Evolutionary conservation across 2,113 vertebrate genomes (phyloP), one percentile per base, ranked within the genome.

Genomic region (Chionomys nivalis): DNA sequence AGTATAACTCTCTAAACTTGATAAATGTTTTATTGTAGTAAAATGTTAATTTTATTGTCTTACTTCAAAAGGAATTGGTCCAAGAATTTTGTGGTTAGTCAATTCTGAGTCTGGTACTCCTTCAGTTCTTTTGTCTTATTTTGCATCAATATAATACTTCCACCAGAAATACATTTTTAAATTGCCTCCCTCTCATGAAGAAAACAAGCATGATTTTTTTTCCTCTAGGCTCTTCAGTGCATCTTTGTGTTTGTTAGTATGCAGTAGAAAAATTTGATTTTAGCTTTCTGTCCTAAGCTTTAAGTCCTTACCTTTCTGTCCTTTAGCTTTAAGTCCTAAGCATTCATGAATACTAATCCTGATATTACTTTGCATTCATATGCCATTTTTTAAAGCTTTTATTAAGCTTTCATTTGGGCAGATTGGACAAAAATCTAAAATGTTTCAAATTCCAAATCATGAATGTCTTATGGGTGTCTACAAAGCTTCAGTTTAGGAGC

Each of bases 271-370:
- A 36, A 9, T 61, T 83, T 10, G 49, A 78, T 94, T 89, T 97
- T 91, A 87, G 10, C 55, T 87, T 94, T 66, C 44, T 94, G 55
- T 97, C 7, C n/a, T n/a, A n/a, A 16, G 92, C 96, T 96, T 65
- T 72, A 26, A 88, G 36, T 81, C 61, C 73, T 76, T n/a, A n/a
- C n/a, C n/a, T n/a, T n/a, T n/a, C n/a, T n/a, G n/a, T n/a, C n/a
- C n/a, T n/a, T n/a, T n/a, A n/a, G n/a, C n/a, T n/a, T n/a, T 89
- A 88, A 73, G 2, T 82, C 73, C 33, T 52, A 39, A 75, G n/a
- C 3, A 83, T 1, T 90, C 70, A 6, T 83, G n/a, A 89, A 83
- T 94, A 28, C 3, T 89, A 81, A 86, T 66, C 5, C 9, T 89
- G n/a, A 24, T 73, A 44, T 2, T 70, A 68, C 31, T 94, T 87